A percentile compares a stretch with the other conserved stretches of the same genome.
Conservation (phyloP, 2,113 vertebrate genomes). For the Heterocephalus glaber region DNA sequence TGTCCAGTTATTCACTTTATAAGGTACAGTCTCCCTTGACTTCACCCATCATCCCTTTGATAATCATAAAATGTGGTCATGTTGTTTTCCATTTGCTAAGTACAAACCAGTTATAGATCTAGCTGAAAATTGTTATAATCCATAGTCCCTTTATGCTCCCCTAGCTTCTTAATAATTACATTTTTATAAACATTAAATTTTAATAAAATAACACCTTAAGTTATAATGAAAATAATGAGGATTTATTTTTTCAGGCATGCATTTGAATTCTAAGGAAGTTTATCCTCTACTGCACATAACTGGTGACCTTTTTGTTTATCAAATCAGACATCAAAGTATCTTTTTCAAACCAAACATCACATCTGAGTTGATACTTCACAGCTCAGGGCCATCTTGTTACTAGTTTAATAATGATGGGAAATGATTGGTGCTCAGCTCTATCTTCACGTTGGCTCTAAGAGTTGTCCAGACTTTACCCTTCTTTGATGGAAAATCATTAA, state of each 20-base stretch:
- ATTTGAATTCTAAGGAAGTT: background rate
- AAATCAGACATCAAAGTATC: background rate
- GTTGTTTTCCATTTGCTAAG: slow-evolving; percentile 59
- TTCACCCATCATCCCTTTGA: slow-evolving; percentile 10
- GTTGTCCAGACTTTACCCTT: background rate
- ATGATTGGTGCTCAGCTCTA: rapidly evolving
- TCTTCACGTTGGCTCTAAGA: background rate
- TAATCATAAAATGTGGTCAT: background rate
- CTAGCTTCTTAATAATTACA: background rate
- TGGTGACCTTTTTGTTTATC: background rate
- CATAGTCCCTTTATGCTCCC: background rate
- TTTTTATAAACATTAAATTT: slow-evolving; percentile 35
- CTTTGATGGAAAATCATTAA: background rate
- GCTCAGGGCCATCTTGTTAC: background rate
- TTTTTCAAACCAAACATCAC: background rate
- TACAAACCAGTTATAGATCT: background rate
- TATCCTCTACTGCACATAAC: background rate
- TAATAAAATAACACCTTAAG: background rate
- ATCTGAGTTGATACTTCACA: background rate
- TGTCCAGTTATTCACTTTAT: slow-evolving; percentile 41
- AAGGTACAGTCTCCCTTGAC: slow-evolving; percentile 6
- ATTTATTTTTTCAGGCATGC: background rate
- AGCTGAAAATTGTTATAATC: background rate
- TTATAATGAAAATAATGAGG: background rate
- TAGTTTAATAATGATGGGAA: too few relatives aligned